Evolutionary conservation across 2,113 vertebrate species (phyloP).

Genomic region (Dinomys branickii): DNA sequence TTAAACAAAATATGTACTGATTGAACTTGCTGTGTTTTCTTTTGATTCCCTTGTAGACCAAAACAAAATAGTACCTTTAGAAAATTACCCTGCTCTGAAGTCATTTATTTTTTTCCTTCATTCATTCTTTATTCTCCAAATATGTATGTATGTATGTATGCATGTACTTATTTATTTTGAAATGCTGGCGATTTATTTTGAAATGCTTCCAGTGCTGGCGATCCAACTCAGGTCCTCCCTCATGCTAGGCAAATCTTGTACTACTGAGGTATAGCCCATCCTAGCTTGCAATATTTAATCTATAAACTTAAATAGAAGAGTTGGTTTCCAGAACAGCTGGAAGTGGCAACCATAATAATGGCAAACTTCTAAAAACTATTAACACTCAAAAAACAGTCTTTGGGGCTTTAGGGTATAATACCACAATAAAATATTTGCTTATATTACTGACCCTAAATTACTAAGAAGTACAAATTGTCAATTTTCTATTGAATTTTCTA

Average conservation of each 20-base stretch:
- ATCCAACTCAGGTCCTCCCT: neutral
- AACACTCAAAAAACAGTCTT: neutral
- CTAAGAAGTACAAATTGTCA: neutral
- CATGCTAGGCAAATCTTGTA: neutral
- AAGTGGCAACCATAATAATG: neutral
- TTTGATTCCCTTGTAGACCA: neutral
- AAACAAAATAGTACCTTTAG: conserved; percentile 25
- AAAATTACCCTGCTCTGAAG: neutral
- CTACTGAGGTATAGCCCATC: neutral
- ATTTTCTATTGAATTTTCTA: conserved; percentile 19
- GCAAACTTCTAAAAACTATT: neutral
- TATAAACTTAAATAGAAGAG: neutral
- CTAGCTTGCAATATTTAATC: neutral
- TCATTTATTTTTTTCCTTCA: neutral
- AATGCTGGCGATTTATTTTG: neutral
- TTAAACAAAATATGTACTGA: neutral
- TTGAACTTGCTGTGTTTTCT: neutral
- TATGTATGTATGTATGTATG: no score
- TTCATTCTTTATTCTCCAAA: neutral
- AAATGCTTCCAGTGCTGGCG: no score
- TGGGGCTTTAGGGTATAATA: neutral
- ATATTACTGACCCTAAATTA: neutral
- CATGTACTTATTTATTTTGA: neutral
- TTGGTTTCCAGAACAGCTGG: neutral
- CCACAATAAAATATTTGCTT: neutral